Conservation (phyloP, 2,888 invertebrate species). For the Sinodicranocentrus sp. region DNA sequence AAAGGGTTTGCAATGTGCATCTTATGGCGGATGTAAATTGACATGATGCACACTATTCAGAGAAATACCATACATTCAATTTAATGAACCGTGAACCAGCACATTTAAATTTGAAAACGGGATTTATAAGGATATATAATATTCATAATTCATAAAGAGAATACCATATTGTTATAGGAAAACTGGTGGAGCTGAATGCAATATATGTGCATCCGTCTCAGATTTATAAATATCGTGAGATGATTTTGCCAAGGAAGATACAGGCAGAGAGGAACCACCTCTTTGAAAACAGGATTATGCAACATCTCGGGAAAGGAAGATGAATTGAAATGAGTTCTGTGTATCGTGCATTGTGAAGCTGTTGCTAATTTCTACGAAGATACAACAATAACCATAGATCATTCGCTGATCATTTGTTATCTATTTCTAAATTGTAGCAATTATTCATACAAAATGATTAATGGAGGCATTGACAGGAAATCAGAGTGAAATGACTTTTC, state of each 20-base stretch:
- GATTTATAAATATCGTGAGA: no score
- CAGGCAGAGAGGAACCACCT: no score
- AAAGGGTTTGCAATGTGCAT: no score
- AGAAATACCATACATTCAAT: constrained; percentile 43
- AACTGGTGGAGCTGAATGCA: no score
- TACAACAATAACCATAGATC: constrained; percentile 4
- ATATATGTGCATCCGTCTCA: no score
- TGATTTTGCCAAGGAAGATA: no score
- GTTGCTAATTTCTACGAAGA: neutral
- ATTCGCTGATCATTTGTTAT: no score
- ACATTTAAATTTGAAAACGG: neutral
- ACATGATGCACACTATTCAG: neutral
- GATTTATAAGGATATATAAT: no score
- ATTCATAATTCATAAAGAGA: no score
- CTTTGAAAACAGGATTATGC: no score
- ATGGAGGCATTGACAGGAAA: neutral
- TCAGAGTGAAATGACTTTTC: neutral
- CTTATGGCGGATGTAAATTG: no score
- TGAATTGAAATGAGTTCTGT: neutral
- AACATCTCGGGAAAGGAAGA: constrained; percentile 9
- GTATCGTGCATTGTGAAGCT: neutral
- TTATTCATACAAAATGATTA: constrained; percentile 10
- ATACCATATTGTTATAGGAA: no score
- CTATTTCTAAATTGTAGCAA: constrained; percentile 12
- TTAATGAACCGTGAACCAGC: constrained; percentile 49